These are phyloP conservation scores for Pegoplata infirma DNA, from an alignment of 2,888 invertebrate species.

Conservation along the genomic window DNA sequence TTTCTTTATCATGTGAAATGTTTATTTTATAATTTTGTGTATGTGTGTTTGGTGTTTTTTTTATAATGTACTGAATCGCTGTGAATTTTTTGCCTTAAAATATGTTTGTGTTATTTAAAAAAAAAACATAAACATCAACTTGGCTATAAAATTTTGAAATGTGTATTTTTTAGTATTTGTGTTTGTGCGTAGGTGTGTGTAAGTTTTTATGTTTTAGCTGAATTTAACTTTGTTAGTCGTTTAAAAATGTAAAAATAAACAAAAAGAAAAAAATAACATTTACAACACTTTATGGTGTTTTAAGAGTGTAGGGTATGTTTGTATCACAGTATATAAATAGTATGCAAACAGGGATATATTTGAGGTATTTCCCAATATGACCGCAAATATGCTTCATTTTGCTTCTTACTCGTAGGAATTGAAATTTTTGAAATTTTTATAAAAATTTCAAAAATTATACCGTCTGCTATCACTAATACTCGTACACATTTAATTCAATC, in stretches of 20 bases:
- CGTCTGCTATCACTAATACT: too few relatives aligned
- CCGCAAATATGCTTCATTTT: too few relatives aligned
- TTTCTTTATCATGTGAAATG: conserved; percentile 22
- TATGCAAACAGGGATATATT: too few relatives aligned
- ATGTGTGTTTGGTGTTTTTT: background rate
- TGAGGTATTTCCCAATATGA: too few relatives aligned
- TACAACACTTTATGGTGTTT: conserved; percentile 18
- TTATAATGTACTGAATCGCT: conserved; percentile 2
- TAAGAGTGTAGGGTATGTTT: background rate
- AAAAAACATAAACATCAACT: background rate
- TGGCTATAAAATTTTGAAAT: background rate
- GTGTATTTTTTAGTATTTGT: background rate
- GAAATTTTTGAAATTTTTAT: too few relatives aligned
- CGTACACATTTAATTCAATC: too few relatives aligned
- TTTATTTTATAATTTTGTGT: conserved; percentile 40
- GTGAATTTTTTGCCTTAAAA: background rate
- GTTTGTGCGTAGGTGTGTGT: background rate
- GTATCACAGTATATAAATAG: too few relatives aligned
- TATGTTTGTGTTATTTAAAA: background rate
- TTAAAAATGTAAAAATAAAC: conserved; percentile 7
- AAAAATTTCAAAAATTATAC: too few relatives aligned
- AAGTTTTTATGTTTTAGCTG: background rate
- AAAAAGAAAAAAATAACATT: background rate
- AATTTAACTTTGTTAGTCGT: conserved; percentile 11
- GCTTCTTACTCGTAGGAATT: too few relatives aligned